Percentiles rank a stretch among this genome's conserved stretches.
These are phyloP conservation scores for Odontomachus brunneus DNA, from an alignment of 1,140 invertebrate genomes.

Conservation along the genomic window DNA sequence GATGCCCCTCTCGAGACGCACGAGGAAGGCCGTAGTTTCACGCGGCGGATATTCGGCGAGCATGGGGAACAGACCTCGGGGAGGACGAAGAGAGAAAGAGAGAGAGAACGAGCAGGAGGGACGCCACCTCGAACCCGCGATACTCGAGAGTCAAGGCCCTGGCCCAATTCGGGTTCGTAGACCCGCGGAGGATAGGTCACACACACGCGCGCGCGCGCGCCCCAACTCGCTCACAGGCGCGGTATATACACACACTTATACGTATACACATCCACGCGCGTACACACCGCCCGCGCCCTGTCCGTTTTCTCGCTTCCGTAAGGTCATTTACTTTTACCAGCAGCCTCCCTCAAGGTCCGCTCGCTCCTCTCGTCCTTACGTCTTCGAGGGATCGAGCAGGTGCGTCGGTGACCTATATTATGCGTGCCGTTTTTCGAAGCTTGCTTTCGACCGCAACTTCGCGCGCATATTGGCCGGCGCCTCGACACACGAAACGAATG, in stretches of 20 bases:
- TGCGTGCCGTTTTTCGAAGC: not conserved
- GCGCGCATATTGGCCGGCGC: too few relatives aligned
- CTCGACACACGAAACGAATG: not conserved
- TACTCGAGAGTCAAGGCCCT: constrained; percentile 78
- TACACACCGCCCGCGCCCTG: not conserved
- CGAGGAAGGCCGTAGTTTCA: constrained; percentile 58
- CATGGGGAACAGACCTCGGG: not conserved
- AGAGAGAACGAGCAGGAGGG: not conserved
- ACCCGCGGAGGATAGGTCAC: constrained; percentile 81
- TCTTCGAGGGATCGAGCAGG: constrained; percentile 33
- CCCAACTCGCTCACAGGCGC: not conserved
- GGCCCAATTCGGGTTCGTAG: constrained; percentile 82
- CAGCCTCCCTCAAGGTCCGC: constrained; percentile 66
- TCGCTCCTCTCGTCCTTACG: constrained; percentile 35
- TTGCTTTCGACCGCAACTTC: not conserved
- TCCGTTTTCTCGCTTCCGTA: constrained; percentile 63
- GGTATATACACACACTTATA: constrained; percentile 38
- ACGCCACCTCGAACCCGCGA: constrained; percentile 29
- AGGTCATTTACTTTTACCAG: constrained; percentile 85
- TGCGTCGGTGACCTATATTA: constrained; percentile 24
- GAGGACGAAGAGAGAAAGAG: not conserved
- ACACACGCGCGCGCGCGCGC: not conserved
- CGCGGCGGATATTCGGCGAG: constrained; percentile 56
- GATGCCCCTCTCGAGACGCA: not conserved
- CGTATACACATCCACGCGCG: too few relatives aligned